Evolutionary conservation across 1,140 invertebrate species (phyloP).

Genomic region (Platyscapa corneri): DNA sequence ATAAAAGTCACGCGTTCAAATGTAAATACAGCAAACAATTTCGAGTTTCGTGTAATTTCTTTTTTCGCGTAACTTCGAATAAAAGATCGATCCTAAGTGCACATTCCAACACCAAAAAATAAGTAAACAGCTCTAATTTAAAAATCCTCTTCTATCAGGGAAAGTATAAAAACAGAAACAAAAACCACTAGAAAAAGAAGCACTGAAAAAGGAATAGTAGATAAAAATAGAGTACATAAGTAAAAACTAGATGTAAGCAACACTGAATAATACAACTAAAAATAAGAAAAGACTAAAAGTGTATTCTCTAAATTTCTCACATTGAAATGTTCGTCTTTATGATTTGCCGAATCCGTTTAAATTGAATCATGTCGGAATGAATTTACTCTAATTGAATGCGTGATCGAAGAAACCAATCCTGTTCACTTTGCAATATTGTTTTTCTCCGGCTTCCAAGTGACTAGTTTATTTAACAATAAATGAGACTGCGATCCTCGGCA

Average conservation of each 20-base stretch:
- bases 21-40: slow-evolving; percentile 1
- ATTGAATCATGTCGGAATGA: background rate
- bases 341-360: background rate
- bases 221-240: background rate
- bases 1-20: background rate
- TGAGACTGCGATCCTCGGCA: background rate
- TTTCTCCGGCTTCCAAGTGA: background rate
- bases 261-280: slow-evolving; percentile 1
- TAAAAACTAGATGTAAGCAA: slow-evolving; percentile 6
- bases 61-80: slow-evolving; percentile 10
- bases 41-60: background rate
- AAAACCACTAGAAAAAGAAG: slow-evolving; percentile 2
- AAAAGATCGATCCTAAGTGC: slow-evolving; percentile 21
- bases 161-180: slow-evolving; percentile 12
- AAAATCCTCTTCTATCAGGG: slow-evolving; percentile 15
- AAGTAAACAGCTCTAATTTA: slow-evolving; percentile 26
- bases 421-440: background rate
- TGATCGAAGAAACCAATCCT: background rate
- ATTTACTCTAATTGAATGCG: background rate
- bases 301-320: slow-evolving; percentile 29
- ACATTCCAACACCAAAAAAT: slow-evolving; percentile 24
- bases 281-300: slow-evolving; percentile 8
- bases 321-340: slow-evolving; percentile 17
- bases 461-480: background rate
- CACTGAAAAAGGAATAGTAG: background rate